phyloP scores from a whole-genome alignment of 2,888 invertebrate species.

The Oeneis ivallda region DNA sequence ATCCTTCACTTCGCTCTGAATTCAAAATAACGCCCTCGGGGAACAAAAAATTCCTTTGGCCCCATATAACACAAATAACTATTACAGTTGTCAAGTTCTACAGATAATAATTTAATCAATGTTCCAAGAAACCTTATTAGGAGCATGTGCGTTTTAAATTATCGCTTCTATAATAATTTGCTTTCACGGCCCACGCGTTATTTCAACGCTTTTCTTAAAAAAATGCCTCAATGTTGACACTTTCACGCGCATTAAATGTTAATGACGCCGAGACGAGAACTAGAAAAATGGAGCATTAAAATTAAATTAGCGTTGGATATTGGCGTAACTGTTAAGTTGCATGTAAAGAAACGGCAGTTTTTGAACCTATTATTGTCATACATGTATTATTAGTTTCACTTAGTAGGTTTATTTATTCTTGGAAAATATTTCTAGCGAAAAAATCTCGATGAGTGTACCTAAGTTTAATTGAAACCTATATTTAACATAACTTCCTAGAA shows the following conservation, averaged over 20 bases:
- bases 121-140: neutral
- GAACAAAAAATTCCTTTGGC: too few species aligned
- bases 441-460: too few species aligned
- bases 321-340: constrained; percentile 51
- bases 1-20: too few species aligned
- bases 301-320: constrained; percentile 62
- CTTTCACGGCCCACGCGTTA: constrained; percentile 22
- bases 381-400: too few species aligned
- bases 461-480: too few species aligned
- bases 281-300: constrained; percentile 54
- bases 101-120: neutral
- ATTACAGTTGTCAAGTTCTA: neutral
- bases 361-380: neutral
- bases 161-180: constrained; percentile 23
- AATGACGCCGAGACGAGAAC: constrained; percentile 51
- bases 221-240: constrained; percentile 42
- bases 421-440: too few species aligned
- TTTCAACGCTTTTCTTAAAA: constrained; percentile 27
- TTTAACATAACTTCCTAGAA: too few species aligned
- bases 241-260: constrained; percentile 62
- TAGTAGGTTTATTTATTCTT: too few species aligned
- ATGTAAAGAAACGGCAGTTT: neutral
- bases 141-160: constrained; percentile 16
- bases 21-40: too few species aligned
- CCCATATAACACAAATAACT: too few species aligned